Conservation (phyloP, 2,113 vertebrate genomes). For the Cyanoderma ruficeps region DNA sequence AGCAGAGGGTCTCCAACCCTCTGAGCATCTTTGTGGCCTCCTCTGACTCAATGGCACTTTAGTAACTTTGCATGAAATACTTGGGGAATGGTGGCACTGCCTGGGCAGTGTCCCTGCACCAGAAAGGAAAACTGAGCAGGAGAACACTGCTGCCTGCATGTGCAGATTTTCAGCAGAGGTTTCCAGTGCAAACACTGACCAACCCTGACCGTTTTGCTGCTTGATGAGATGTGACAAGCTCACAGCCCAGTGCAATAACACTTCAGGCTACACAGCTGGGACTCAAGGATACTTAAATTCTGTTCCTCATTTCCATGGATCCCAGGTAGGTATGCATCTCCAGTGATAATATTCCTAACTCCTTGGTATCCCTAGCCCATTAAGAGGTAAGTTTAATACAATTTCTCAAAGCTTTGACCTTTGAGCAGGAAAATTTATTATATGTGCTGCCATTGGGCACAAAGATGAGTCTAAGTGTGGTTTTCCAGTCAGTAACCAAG, state of each 20-base stretch:
- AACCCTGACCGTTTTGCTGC: neutral
- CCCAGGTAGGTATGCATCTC: neutral
- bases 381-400: neutral
- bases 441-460: neutral
- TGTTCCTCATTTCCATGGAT: neutral
- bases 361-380: neutral
- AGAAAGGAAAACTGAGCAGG: neutral
- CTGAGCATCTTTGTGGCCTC: neutral
- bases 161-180: neutral
- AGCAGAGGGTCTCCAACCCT: neutral
- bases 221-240: constrained; percentile 65
- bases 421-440: neutral
- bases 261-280: constrained; percentile 61
- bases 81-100: neutral
- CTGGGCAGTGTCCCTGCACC: neutral
- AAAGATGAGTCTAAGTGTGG: neutral
- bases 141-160: neutral
- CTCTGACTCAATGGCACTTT: neutral
- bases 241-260: neutral
- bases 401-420: constrained; percentile 9
- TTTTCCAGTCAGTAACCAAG: constrained; percentile 32
- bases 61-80: neutral
- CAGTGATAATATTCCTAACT: neutral
- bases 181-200: neutral
- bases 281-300: neutral